Evolutionary conservation across 2,113 vertebrate genomes (phyloP), one percentile per base, ranked within the genome.

Genomic region (Crocuta crocuta): DNA sequence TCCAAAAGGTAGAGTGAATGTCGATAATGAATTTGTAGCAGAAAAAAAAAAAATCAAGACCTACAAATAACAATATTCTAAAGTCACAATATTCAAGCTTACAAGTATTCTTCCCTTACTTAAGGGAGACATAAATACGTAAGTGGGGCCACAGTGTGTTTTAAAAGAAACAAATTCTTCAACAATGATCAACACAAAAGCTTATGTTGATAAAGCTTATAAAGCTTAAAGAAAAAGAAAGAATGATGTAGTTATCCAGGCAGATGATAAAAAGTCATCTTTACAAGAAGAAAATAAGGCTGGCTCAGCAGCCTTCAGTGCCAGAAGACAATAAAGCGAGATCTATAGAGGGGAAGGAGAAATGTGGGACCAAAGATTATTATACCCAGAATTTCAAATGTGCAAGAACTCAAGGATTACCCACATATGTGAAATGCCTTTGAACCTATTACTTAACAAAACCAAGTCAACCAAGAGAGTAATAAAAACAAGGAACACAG

Each of bases 111-210:
- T 35, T 35, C 35, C 35, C 35, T 35, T 35, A 35, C 35, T 91
- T 28, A 83, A 95, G 11, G 13, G 8, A 50, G 73, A 66, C 8
- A 19, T 66, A 33, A 76, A 33, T 55, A 92, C 58, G 5, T 79
- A 78, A 58, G 9, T 89, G 39, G 4, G 53, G 33, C 3, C 58
- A 74, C 4, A 66, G 5, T 53, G 0, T 66, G 15, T 90, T 90
- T 97, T 89, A 92, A 97, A 92, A 89, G 23, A 80, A 93, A 70
- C 80, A 66, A 80, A 78, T 24, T 78, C n/a, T 95, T 70, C 1
- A 65, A 65, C 13, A 74, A 86, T 88, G 10, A 90, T 87, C n/a
- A 85, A 17, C 17, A 94, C 68, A 43, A 92, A 79, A 7, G 73
- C n/a, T 58, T 91, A 89, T 95, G 11, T 13, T 68, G 10, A 31